Evolutionary conservation across 2,888 invertebrate genomes (phyloP).

Genomic region (Pycnomerus fuliginosus): DNA sequence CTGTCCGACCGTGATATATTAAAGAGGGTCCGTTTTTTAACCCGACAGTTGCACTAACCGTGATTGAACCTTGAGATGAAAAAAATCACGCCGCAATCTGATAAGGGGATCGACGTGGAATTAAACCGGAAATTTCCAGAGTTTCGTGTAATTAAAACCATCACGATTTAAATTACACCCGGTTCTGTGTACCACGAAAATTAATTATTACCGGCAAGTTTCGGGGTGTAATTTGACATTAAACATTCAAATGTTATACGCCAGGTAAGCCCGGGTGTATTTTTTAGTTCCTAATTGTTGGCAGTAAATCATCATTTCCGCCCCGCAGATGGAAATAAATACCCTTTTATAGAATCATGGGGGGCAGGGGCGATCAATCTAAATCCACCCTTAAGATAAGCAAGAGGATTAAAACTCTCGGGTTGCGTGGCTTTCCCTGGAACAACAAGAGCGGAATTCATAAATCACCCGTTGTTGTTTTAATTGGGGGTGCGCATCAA

Average conservation of each 20-base stretch:
- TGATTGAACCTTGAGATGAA: constrained; percentile 20
- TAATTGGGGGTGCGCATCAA: constrained; percentile 2
- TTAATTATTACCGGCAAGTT: constrained; percentile 24
- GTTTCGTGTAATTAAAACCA: too few species aligned
- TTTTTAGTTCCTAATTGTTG: constrained; percentile 9
- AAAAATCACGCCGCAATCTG: constrained; percentile 1
- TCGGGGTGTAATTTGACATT: constrained; percentile 22
- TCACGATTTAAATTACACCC: too few species aligned
- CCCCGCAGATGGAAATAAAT: constrained; percentile 16
- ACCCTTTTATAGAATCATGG: constrained; percentile 14
- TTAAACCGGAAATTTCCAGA: too few species aligned
- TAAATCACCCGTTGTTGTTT: constrained; percentile 8
- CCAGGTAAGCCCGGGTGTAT: not conserved
- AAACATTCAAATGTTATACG: constrained; percentile 25
- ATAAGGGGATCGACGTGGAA: too few species aligned
- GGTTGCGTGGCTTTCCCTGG: constrained; percentile 9
- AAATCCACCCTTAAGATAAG: constrained; percentile 15
- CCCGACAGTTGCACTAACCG: constrained; percentile 15
- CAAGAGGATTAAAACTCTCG: constrained; percentile 10
- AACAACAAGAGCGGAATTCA: constrained; percentile 10
- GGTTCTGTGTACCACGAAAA: too few species aligned
- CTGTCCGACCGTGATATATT: constrained; percentile 31
- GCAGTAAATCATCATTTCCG: constrained; percentile 11
- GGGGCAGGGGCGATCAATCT: constrained; percentile 10
- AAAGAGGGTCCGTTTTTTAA: constrained; percentile 28